Percentiles rank a stretch among this genome's conserved stretches.
These are phyloP conservation scores for Drosophila formosana DNA, from an alignment of 2,888 invertebrate genomes.

Conservation along the genomic window DNA sequence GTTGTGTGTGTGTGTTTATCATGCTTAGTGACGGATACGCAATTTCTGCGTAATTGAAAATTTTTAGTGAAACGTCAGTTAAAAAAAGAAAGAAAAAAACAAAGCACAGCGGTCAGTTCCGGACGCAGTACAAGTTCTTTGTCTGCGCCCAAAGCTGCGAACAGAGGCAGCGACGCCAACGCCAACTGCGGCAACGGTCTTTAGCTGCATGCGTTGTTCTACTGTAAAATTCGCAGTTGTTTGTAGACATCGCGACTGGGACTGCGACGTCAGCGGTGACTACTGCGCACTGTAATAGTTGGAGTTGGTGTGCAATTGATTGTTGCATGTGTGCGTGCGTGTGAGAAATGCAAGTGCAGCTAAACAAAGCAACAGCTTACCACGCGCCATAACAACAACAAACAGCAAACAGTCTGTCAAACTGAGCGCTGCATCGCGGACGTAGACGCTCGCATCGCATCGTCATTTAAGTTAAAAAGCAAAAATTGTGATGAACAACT, in stretches of 20 bases:
- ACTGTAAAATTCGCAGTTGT: conserved; percentile 52
- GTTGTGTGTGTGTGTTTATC: conserved; percentile 36
- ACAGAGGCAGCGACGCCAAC: conserved; percentile 28
- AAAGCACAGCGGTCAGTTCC: conserved; percentile 47
- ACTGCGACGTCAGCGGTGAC: conserved; percentile 16
- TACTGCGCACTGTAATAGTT: conserved; percentile 40
- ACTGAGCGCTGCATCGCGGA: conserved; percentile 61
- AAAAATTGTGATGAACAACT: conserved; percentile 37
- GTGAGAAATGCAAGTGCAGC: conserved; percentile 60
- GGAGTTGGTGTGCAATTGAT: conserved; percentile 40
- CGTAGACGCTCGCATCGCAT: conserved; percentile 60
- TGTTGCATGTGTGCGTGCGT: not conserved
- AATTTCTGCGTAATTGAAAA: conserved; percentile 45
- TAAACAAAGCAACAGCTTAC: conserved; percentile 64
- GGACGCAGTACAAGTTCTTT: conserved; percentile 59
- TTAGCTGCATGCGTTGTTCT: conserved; percentile 29
- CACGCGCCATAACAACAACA: conserved; percentile 60
- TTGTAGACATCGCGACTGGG: conserved; percentile 43
- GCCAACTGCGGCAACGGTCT: conserved; percentile 17
- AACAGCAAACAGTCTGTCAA: conserved; percentile 62
- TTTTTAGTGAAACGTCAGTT: conserved; percentile 28
- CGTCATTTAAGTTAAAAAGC: not conserved
- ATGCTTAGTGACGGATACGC: conserved; percentile 49
- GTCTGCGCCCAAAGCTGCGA: conserved; percentile 39
- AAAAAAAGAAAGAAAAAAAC: conserved; percentile 30